These are phyloP conservation scores for Drosophila rellima DNA, from an alignment of 2,888 invertebrate species.

Conservation along the genomic window DNA sequence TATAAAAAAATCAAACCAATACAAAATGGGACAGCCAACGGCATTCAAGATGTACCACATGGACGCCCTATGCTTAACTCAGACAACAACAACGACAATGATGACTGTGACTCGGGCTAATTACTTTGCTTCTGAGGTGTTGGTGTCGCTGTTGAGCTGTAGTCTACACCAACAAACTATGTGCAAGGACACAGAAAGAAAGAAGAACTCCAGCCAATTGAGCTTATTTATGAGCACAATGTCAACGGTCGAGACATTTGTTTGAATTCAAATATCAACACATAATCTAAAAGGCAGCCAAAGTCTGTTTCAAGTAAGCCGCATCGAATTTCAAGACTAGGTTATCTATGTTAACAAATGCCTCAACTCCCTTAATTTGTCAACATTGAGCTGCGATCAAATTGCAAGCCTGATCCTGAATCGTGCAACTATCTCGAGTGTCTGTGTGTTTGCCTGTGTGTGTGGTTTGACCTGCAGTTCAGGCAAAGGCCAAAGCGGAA, in stretches of 20 bases:
- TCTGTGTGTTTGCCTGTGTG: conserved; percentile 22
- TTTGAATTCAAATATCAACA: conserved; percentile 79
- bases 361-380: conserved; percentile 67
- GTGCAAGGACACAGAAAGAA: conserved; percentile 35
- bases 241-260: conserved; percentile 62
- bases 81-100: conserved; percentile 6
- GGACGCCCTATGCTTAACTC: conserved; percentile 44
- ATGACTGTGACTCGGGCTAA: conserved; percentile 48
- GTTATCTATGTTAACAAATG: conserved; percentile 50
- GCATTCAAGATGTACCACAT: conserved; percentile 65
- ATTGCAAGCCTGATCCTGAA: conserved; percentile 58
- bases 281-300: conserved; percentile 49
- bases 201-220: conserved; percentile 43
- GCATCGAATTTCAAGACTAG: conserved; percentile 65
- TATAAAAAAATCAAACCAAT: conserved; percentile 60
- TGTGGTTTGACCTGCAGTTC: conserved; percentile 61
- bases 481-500: conserved; percentile 60
- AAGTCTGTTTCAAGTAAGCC: conserved; percentile 54
- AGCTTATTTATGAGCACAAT: conserved; percentile 69
- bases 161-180: conserved; percentile 36
- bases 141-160: conserved; percentile 26
- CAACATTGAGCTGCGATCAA: conserved; percentile 63
- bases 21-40: conserved; percentile 39
- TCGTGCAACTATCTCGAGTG: conserved; percentile 16
- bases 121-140: conserved; percentile 59